Conservation (phyloP, 2,888 invertebrate species). For the Thecophora atra region DNA sequence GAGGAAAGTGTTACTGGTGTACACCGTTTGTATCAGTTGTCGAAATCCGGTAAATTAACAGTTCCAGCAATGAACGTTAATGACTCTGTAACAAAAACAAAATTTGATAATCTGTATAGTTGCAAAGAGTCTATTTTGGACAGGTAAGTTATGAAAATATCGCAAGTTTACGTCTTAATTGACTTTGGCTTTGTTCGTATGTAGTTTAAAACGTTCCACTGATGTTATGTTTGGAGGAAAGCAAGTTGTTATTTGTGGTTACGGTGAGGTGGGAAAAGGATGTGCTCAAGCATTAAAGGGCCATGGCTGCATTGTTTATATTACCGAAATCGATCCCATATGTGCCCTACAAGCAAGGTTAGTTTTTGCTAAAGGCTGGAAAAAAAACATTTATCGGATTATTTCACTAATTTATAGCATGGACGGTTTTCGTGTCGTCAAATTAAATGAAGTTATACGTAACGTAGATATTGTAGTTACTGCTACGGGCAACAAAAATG, state of each 20-base stretch:
- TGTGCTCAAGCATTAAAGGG: constrained; percentile 95
- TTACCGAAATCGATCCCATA: constrained; percentile 96
- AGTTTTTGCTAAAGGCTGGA: constrained; percentile 45
- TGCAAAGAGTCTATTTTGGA: constrained; percentile 93
- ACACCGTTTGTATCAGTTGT: constrained; percentile 93
- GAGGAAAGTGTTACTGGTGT: constrained; percentile 99
- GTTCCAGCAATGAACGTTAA: constrained; percentile 99
- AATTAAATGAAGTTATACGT: constrained; percentile 91
- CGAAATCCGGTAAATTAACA: constrained; percentile 91
- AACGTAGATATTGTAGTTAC: constrained; percentile 96
- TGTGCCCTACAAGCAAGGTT: constrained; percentile 94
- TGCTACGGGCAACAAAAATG: constrained; percentile 98
- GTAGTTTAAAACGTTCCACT: constrained; percentile 67
- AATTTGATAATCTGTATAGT: constrained; percentile 96
- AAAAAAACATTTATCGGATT: constrained; percentile 25
- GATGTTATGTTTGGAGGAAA: constrained; percentile 99
- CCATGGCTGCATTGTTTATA: constrained; percentile 86
- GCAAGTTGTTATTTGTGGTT: constrained; percentile 94
- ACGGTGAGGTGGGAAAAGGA: constrained; percentile 97
- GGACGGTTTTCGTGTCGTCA: constrained; percentile 96
- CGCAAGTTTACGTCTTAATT: constrained; percentile 65
- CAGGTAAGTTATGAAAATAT: constrained; percentile 60
- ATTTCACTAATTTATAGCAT: constrained; percentile 67
- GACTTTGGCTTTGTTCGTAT: constrained; percentile 52
- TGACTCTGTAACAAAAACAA: constrained; percentile 97